Conservation (phyloP, 1,140 invertebrate species). For the Pemphigus obesinymphae region DNA sequence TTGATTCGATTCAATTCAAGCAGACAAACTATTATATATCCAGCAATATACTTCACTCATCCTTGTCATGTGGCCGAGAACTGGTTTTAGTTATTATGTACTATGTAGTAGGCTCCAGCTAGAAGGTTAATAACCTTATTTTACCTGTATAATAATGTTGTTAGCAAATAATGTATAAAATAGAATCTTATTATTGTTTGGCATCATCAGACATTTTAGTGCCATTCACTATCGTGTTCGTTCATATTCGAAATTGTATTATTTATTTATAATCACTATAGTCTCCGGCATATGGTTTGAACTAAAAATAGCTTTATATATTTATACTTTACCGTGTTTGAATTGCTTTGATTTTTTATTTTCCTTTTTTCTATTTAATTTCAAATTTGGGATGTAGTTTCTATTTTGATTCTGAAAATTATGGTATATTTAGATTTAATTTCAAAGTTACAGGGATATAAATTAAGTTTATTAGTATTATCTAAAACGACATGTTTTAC, state of each 20-base stretch:
- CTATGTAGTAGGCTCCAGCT: background rate
- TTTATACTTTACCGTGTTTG: background rate
- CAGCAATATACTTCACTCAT: conserved; percentile 13
- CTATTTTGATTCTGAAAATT: too few species aligned
- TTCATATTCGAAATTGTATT: background rate
- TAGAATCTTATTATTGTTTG: conserved; percentile 15
- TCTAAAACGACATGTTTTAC: too few species aligned
- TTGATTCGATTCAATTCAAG: conserved; percentile 23
- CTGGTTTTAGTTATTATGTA: conserved; percentile 38
- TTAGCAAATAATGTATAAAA: conserved; percentile 24
- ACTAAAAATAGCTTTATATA: background rate
- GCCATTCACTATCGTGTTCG: background rate
- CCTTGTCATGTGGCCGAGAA: conserved; percentile 2
- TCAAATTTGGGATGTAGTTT: too few species aligned
- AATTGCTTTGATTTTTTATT: background rate
- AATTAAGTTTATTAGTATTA: too few species aligned
- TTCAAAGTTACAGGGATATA: too few species aligned
- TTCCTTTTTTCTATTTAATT: background rate
- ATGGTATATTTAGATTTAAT: too few species aligned
- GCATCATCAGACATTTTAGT: background rate
- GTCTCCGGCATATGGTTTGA: background rate
- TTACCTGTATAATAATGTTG: conserved; percentile 28
- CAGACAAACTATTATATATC: conserved; percentile 11
- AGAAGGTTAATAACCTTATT: conserved; percentile 33
- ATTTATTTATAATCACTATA: background rate